Evolutionary conservation across 2,888 invertebrate genomes (phyloP), one percentile per base, ranked within the genome.

Genomic region (Bugulina stolonifera): DNA sequence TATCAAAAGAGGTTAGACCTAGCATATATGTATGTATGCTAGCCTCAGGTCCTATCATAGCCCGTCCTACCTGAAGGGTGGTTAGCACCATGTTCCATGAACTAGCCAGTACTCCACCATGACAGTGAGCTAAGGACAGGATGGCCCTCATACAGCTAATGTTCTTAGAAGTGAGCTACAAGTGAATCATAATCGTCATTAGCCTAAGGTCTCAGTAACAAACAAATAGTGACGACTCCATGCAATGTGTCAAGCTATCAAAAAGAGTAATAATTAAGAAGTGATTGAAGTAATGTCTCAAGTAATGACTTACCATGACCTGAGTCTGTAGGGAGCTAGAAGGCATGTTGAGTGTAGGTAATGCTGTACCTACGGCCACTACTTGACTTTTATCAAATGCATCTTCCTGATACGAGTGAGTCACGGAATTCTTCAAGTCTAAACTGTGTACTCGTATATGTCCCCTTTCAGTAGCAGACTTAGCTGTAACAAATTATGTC

Each of bases 41-140:
- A n/a, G n/a, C n/a, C n/a, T n/a, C n/a, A n/a, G n/a, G n/a, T n/a
- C n/a, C n/a, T n/a, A n/a, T n/a, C n/a, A n/a, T n/a, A n/a, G n/a
- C n/a, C n/a, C n/a, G 10, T 5, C 57, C 54, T 75, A 84, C 84
- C 83, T 97, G 96, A 35, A 98, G 86, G 0, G 97, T 97, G 10
- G 96, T 94, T 35, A 99, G 88, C 0, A 98, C 93, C 57, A 97
- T 89, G 82, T 96, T 91, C 98, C 98, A 98, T 0, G 96, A 93
- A 71, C 93, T 91, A 70, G 93, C 94, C 74, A 98, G 87, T 75
- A 93, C 90, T 78, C 91, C 91, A 0, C 97, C 97, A 84, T 96
- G 94, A 75, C 93, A 90, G 81, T 94, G 93, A 0, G 96, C 94
- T 71, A 96, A 87, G 79, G 90, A 89, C 69, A 99, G 87, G 70